phyloP scores from a whole-genome alignment of 2,113 vertebrate genomes.

The Mustela nigripes region DNA sequence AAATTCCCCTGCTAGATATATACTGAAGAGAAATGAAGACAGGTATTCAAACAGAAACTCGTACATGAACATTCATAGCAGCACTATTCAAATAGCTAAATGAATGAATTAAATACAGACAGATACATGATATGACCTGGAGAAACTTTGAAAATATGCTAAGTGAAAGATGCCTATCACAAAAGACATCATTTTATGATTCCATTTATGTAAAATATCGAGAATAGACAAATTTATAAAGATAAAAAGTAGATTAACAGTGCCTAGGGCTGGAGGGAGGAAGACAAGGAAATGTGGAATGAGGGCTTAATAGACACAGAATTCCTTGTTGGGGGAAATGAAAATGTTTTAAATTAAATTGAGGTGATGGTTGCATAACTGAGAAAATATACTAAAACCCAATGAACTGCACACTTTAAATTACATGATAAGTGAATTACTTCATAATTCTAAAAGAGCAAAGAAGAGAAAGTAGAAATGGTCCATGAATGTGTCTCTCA shows the following conservation, averaged over 20 bases:
- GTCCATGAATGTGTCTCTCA: neutral
- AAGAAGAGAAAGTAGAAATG: constrained; percentile 23
- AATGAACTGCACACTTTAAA: neutral
- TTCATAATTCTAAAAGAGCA: neutral
- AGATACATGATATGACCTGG: neutral
- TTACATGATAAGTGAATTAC: neutral
- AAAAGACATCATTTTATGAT: neutral
- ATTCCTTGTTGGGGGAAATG: neutral
- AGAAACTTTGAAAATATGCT: constrained; percentile 5
- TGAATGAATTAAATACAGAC: neutral
- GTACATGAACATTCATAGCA: neutral
- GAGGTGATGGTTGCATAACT: neutral
- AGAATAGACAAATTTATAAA: constrained; percentile 22
- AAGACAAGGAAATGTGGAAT: neutral
- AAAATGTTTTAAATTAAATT: constrained; percentile 36
- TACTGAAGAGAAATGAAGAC: neutral
- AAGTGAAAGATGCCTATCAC: neutral
- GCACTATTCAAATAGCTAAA: constrained; percentile 11
- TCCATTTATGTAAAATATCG: constrained; percentile 6
- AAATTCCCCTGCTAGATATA: neutral
- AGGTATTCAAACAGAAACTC: constrained; percentile 1
- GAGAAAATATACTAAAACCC: neutral
- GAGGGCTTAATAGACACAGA: neutral
- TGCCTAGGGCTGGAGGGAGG: neutral
- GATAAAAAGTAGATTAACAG: neutral